Percentiles rank a stretch among this genome's conserved stretches.
Evolutionary conservation across 1,140 invertebrate genomes (phyloP).

Genomic region (Ganaspis sp.): DNA sequence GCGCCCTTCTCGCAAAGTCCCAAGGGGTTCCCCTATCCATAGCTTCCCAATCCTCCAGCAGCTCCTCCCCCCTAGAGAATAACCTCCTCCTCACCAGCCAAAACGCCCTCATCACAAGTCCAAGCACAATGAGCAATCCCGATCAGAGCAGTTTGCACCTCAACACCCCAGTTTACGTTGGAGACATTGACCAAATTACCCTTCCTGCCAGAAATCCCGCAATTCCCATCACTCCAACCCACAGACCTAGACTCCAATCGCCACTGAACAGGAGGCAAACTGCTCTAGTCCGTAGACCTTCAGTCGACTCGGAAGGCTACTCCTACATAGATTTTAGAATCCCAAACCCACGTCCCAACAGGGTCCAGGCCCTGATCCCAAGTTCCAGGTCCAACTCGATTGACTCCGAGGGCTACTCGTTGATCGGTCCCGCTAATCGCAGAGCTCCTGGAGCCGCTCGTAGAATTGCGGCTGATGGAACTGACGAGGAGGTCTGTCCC

Average conservation of each 20-base stretch:
- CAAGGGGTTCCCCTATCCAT: constrained; percentile 59
- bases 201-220: constrained; percentile 51
- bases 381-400: constrained; percentile 45
- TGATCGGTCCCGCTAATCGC: constrained; percentile 53
- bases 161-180: constrained; percentile 3
- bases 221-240: constrained; percentile 61
- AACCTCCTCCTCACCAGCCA: constrained; percentile 56
- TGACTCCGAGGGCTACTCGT: constrained; percentile 64
- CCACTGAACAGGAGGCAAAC: constrained; percentile 13
- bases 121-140: background rate
- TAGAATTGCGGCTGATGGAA: constrained; percentile 54
- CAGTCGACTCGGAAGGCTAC: constrained; percentile 70
- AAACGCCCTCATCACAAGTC: constrained; percentile 58
- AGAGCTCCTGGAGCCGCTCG: constrained; percentile 52
- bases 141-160: background rate
- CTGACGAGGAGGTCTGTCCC: constrained; percentile 68
- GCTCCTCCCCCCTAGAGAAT: constrained; percentile 39
- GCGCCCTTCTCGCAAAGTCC: constrained; percentile 63
- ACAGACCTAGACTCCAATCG: constrained; percentile 43
- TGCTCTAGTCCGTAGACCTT: constrained; percentile 51
- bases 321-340: constrained; percentile 66
- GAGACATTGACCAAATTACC: background rate
- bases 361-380: constrained; percentile 43
- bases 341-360: constrained; percentile 11
- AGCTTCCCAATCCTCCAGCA: constrained; percentile 48